phyloP scores from a whole-genome alignment of 2,113 vertebrate genomes.

The Lagopus muta region DNA sequence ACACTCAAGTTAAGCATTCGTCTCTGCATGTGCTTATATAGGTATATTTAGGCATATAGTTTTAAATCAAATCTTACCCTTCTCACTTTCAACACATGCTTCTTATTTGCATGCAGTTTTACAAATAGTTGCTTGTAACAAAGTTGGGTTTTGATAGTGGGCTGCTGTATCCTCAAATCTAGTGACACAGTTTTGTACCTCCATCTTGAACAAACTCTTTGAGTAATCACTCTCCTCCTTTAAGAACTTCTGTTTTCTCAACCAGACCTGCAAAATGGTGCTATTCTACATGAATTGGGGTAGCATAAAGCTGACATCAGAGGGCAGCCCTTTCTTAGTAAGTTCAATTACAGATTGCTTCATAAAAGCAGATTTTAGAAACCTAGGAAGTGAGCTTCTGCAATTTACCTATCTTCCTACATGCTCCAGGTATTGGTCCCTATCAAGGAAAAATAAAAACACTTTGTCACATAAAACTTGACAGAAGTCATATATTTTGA shows the following conservation, averaged over 20 bases:
- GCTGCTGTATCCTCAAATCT: not conserved
- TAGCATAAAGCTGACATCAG: not conserved
- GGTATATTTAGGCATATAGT: not conserved
- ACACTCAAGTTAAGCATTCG: not conserved
- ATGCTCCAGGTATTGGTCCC: not conserved
- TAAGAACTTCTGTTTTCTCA: slow-evolving; percentile 5
- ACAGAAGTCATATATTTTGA: not conserved
- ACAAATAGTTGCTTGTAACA: not conserved
- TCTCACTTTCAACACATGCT: fast-evolving
- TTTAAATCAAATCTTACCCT: not conserved
- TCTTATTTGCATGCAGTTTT: not conserved
- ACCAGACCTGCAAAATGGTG: not conserved
- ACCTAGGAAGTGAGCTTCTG: slow-evolving; percentile 3
- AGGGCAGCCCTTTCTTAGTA: not conserved
- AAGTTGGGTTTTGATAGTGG: not conserved
- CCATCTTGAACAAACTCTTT: not conserved
- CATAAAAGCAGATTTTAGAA: slow-evolving; percentile 16
- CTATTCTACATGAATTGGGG: not conserved
- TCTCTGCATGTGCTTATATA: not conserved
- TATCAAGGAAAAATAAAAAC: not conserved
- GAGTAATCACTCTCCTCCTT: not conserved
- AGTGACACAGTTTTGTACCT: not conserved
- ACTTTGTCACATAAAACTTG: not conserved
- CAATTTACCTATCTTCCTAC: not conserved
- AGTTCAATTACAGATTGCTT: not conserved